Percentiles rank a stretch among this genome's conserved stretches.
Evolutionary conservation across 2,888 invertebrate species (phyloP).

Genomic region (Therioaphis trifolii): DNA sequence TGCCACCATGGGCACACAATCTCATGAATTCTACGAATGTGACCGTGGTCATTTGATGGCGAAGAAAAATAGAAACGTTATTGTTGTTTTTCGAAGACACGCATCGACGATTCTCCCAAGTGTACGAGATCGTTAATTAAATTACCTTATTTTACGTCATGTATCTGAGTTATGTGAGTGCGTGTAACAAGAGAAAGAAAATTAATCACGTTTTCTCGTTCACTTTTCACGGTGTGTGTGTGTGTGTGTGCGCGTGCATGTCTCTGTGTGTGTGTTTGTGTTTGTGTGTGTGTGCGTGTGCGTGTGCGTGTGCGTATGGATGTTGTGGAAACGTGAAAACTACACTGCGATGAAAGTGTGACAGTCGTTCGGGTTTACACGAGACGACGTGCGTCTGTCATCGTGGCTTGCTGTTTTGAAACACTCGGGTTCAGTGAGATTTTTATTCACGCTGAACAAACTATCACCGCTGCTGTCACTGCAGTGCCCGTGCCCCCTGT

Average conservation of each 20-base stretch:
- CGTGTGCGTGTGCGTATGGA: background rate
- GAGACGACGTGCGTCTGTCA: background rate
- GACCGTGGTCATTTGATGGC: background rate
- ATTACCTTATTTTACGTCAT: background rate
- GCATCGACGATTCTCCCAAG: background rate
- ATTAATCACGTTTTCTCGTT: slow-evolving; percentile 29
- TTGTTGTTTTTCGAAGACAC: background rate
- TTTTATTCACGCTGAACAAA: too few relatives aligned
- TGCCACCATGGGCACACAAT: background rate
- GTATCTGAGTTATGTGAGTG: background rate
- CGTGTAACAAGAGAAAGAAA: background rate
- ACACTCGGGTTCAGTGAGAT: background rate
- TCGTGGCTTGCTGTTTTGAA: background rate
- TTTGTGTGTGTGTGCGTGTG: background rate
- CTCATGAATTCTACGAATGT: background rate
- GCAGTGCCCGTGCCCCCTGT: too few relatives aligned
- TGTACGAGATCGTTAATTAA: background rate
- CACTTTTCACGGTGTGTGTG: background rate
- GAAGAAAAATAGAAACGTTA: background rate
- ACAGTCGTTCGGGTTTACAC: background rate
- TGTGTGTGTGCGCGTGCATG: too few relatives aligned
- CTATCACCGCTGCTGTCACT: too few relatives aligned
- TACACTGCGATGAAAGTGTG: too few relatives aligned
- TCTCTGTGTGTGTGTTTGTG: too few relatives aligned
- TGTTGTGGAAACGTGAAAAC: too few relatives aligned